Base-by-base conservation (phyloP, 2,797 vertebrate species). In the Decapterus maruadsi region DNA sequence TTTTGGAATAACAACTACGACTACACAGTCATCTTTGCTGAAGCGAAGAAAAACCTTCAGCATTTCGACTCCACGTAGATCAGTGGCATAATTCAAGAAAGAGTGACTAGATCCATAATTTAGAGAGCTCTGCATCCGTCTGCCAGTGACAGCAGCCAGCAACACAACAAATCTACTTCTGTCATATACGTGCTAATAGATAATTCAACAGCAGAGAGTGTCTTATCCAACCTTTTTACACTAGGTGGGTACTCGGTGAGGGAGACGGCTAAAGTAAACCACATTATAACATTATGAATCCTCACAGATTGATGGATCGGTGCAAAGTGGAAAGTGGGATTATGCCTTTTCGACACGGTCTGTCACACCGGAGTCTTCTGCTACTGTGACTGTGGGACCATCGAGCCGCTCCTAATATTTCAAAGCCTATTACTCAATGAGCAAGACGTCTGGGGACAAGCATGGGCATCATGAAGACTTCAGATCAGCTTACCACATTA, bases 321-420 rank as follows among this genome's bases (percentile, higher is more conserved):
- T 69, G 83, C 60, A 43, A 43, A 26, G 84, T 87, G 86, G 86
- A 92, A 84, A 88, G 80, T 81, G 83, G 91, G 83, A 86, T 86
- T 92, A 87, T 7, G 70, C 46, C 68, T 88, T 6, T 90, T 87
- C 20, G 79, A 86, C 53, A 64, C 19, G 63, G 88, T 48, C 86
- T 85, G 81, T 87, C 88, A 73, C 61, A 51, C 66, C 60, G 83
- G 67, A 85, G 69, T 73, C 68, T 74, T 81, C 66, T 65, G 67
- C 74, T 80, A 55, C 81, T 80, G 75, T 13, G 61, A 76, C 68
- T 63, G 38, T 1, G 2, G 20, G 67, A 34, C 74, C 38, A 26
- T 85, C 62, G 55, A 74, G 75, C 84, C 82, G 61, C 46, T 89
- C 84, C 78, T 85, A 73, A 90, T 87, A 83, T 85, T 87, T 85